Percentiles rank a stretch among this genome's conserved stretches.
Conservation (phyloP, 2,113 vertebrate genomes). For the Mirza zaza region DNA sequence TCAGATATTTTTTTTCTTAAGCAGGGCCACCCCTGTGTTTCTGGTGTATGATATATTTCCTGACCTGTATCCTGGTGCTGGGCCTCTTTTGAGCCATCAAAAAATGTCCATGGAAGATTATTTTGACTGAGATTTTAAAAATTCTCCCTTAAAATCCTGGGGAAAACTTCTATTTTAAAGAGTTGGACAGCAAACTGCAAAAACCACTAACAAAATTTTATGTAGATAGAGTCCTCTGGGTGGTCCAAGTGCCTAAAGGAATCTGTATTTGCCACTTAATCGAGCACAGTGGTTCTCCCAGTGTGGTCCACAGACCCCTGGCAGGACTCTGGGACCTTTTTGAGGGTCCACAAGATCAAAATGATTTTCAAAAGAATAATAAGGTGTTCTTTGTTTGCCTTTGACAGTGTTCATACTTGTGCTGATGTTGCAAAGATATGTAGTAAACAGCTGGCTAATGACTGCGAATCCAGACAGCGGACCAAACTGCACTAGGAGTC, state of each 20-base stretch:
- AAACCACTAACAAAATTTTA: neutral
- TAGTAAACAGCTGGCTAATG: neutral
- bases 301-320: neutral
- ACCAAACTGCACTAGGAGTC: accelerated
- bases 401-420: neutral
- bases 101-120: slow-evolving; percentile 4
- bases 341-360: neutral
- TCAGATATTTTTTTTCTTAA: neutral
- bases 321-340: neutral
- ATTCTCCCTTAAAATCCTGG: neutral
- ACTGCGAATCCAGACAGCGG: neutral
- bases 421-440: neutral
- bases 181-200: neutral
- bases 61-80: neutral
- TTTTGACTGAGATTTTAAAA: slow-evolving; percentile 4
- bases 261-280: neutral
- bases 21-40: neutral
- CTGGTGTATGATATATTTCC: neutral
- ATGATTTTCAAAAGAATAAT: neutral
- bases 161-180: slow-evolving; percentile 35
- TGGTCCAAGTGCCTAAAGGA: neutral
- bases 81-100: neutral
- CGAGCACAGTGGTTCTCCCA: neutral
- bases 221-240: neutral
- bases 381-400: neutral